Base-by-base conservation (phyloP, 2,888 invertebrate species). In the Agrochola macilenta region DNA sequence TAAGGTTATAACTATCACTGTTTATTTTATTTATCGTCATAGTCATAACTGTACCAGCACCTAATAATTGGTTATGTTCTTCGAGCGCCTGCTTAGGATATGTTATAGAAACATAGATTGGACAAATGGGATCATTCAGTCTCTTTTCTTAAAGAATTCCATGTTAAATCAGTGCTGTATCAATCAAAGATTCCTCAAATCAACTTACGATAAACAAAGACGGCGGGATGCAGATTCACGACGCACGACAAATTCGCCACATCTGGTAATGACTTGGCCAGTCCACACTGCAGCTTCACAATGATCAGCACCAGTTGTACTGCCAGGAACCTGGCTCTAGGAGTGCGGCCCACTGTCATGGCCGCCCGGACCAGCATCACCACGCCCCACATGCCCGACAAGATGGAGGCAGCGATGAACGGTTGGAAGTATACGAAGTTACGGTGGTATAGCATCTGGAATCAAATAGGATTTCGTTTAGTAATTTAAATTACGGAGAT, bases 301-400 rank as follows among this genome's bases (percentile, higher is more conserved):
- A 97, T 97, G 71, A 98, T 89, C 69, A 98, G 93, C 2, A 97
- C 98, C 89, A 98, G 89, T 91, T 98, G 98, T 26, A 98, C 93
- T 0, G 97, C 97, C 65, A 97, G 79, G 89, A 97, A 97, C 89
- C 97, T 97, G 0, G 94, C 94, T 46, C 94, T 92, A 23, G 97
- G 94, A 89, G 77, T 95, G 91, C 90, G 95, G 88, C 91, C 98
- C 76, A 93, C 97, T 0, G 90, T 78, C 78, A 92, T 93, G 0
- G 93, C 93, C 0, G 93, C 93, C 0, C 97, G 96, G 39, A 97
- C 97, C 8, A 97, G 96, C 97, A 98, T 97, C 58, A 97, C 97
- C 90, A 98, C 96, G 1, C 98, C 98, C 97, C 98, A 98, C 66
- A 98, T 96, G 23, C 97, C 98, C 46, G 97, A 94, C 12, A 98